Conservation (phyloP, 2,888 invertebrate genomes). For the Callimorpha dominula region DNA sequence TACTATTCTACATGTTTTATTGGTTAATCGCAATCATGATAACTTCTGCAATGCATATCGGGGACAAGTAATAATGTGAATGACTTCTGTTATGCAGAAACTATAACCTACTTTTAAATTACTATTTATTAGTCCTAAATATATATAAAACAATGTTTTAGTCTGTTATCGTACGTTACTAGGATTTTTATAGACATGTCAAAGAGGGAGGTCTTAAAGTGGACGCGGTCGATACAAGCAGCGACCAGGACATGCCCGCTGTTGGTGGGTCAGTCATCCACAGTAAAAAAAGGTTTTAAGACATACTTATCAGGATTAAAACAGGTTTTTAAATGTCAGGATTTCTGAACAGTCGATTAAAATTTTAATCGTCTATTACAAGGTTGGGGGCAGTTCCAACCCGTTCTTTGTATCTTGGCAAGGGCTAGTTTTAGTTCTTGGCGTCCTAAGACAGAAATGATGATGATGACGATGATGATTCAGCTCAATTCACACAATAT, state of each 20-base stretch:
- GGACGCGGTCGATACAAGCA: background rate
- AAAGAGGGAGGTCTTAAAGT: background rate
- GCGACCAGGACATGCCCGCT: background rate
- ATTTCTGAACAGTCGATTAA: background rate
- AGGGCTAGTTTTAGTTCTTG: background rate
- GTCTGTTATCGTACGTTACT: background rate
- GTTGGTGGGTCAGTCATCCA: background rate
- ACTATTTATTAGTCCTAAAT: background rate
- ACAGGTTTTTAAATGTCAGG: background rate
- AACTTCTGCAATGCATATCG: slow-evolving; percentile 16
- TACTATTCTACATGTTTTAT: slow-evolving; percentile 24
- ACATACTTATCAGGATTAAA: background rate
- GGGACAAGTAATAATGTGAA: slow-evolving; percentile 15
- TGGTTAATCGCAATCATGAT: slow-evolving; percentile 20
- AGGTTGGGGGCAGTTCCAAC: background rate
- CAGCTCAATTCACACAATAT: too few species aligned
- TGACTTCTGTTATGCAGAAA: slow-evolving; percentile 1
- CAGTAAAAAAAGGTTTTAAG: background rate
- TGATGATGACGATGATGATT: too few species aligned
- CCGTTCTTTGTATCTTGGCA: background rate
- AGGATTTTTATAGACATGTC: background rate
- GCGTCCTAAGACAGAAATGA: background rate
- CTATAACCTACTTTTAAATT: background rate
- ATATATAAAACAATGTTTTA: background rate
- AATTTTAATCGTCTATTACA: background rate